Base-by-base conservation (phyloP, 2,888 invertebrate species). In the Cremastobaeus sp. region DNA sequence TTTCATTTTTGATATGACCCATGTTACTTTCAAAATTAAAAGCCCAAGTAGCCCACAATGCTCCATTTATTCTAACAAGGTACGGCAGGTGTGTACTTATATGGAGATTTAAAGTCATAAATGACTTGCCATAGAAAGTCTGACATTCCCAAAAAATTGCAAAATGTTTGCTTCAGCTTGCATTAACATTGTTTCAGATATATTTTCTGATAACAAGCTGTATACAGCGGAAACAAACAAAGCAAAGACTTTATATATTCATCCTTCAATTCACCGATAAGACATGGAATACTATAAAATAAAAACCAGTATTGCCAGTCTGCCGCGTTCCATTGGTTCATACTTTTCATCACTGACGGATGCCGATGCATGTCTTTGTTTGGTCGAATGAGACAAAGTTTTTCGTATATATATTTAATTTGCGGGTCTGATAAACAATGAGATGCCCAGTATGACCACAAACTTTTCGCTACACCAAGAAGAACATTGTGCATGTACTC, bases 241-340 rank as follows among this genome's bases (percentile, higher is more conserved):
- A 52, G 43, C 18, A 52, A 25, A 64, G 1, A 43, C 35, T 52
- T 25, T 1, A 64, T 3, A 20, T 30, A 43, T 12, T 43, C 12
- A 9, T 64, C 34, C 1, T 50, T 11, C 21, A 64, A 43, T 8
- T 52, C 34, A n/a, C 35, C 52, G 8, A 8, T 43, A 2, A 64
- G 15, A 35, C 74, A 74, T 1, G 72, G 76, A 8, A 76, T 37
- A 28, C 73, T 75, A 12, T 69, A 73, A 47, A 37, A 57, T 11
- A 76, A 17, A 2, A 76, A 62, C 74, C 77, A 77, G 18, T 54
- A 74, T 37, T 54, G 39, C 57, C 71, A 71, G 25, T 77, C 74
- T 2, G 69, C 28, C 6, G 74, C 72, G 11, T 71, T 76, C 59
- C 72, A 72, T 34, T 43, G 45, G 28, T 55, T 55, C n/a, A 12